Conservation (phyloP, 2,113 vertebrate genomes). For the Apaloderma vittatum region DNA sequence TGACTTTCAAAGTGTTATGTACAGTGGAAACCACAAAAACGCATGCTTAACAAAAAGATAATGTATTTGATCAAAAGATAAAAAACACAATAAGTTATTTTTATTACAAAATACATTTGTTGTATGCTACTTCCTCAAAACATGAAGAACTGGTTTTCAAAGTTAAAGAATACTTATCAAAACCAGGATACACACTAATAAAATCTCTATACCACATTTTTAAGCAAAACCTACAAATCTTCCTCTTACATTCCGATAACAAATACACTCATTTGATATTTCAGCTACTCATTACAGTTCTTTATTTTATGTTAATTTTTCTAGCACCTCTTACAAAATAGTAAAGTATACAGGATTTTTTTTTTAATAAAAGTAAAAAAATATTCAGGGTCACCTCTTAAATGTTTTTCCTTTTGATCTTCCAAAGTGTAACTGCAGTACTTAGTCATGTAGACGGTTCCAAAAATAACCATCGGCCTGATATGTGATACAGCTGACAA, state of each 20-base stretch:
- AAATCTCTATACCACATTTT: neutral
- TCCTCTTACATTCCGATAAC: neutral
- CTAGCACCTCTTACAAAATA: constrained; percentile 12
- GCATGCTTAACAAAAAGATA: neutral
- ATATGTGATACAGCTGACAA: constrained; percentile 90
- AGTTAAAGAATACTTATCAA: neutral
- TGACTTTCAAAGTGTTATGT: neutral
- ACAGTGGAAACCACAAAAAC: neutral
- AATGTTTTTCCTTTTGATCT: constrained; percentile 79
- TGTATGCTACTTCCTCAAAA: neutral
- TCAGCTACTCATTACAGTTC: neutral
- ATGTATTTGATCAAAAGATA: neutral
- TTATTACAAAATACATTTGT: neutral
- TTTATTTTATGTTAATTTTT: constrained; percentile 29
- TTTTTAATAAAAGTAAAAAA: constrained; percentile 46
- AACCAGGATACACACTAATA: neutral
- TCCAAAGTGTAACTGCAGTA: constrained; percentile 85
- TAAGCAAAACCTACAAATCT: constrained; percentile 8
- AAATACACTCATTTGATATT: neutral
- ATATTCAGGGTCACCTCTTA: constrained; percentile 80
- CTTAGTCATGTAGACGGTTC: constrained; percentile 89
- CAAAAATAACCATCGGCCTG: constrained; percentile 90
- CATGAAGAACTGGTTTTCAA: neutral
- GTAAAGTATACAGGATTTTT: neutral
- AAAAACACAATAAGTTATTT: neutral